Percentiles rank a stretch among this genome's conserved stretches.
These are phyloP conservation scores for Hemiprocne comata DNA, from an alignment of 2,113 vertebrate genomes.

Conservation along the genomic window DNA sequence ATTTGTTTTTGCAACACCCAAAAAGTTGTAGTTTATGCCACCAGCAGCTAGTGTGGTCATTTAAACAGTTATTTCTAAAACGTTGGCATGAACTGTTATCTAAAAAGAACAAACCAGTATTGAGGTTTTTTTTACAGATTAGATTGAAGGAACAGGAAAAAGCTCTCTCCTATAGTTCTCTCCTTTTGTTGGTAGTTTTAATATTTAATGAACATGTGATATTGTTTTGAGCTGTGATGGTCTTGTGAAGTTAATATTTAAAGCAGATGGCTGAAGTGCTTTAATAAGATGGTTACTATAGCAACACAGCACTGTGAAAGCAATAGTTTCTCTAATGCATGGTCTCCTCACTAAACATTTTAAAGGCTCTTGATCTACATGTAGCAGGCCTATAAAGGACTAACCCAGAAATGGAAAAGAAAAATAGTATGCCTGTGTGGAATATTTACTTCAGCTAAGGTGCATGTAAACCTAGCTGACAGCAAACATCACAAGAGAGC, in stretches of 20 bases:
- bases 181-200: constrained; percentile 75
- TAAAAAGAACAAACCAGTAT: not conserved
- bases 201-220: constrained; percentile 79
- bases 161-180: constrained; percentile 5
- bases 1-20: not conserved
- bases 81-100: not conserved
- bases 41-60: not conserved
- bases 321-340: constrained; percentile 79
- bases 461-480: constrained; percentile 26
- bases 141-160: not conserved
- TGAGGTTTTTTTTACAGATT: not conserved
- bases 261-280: constrained; percentile 84
- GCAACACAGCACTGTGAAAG: constrained; percentile 79
- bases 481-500: constrained; percentile 34
- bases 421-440: not conserved
- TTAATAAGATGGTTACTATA: constrained; percentile 85
- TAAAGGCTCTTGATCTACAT: constrained; percentile 77
- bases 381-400: constrained; percentile 23
- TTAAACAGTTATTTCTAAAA: constrained; percentile 2
- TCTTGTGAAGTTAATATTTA: constrained; percentile 83
- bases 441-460: constrained; percentile 43
- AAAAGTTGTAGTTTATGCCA: not conserved
- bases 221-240: constrained; percentile 67
- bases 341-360: constrained; percentile 70
- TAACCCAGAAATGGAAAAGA: not conserved